Conservation (phyloP, 2,888 invertebrate species). For the Neoscelio sp. region DNA sequence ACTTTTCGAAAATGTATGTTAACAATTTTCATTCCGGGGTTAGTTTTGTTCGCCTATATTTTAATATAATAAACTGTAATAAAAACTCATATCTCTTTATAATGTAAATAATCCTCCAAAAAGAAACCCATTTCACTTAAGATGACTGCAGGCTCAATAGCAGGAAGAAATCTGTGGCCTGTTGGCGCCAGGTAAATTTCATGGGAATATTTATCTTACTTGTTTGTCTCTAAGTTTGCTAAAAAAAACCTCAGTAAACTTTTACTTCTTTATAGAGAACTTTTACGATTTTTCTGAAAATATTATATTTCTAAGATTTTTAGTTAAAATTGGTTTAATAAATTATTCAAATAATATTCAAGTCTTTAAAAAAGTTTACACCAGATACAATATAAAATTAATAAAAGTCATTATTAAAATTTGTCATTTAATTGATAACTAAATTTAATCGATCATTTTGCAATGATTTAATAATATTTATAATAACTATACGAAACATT, state of each 20-base stretch:
- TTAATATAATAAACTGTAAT: not conserved
- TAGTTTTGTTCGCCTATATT: not conserved
- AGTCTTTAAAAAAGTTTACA: constrained; percentile 5
- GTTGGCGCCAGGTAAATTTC: constrained; percentile 55
- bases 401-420: no score
- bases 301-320: no score
- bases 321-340: no score
- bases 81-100: constrained; percentile 33
- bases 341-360: no score
- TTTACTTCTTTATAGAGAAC: constrained; percentile 36
- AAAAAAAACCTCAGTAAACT: constrained; percentile 34
- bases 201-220: constrained; percentile 36
- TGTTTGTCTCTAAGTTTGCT: constrained; percentile 27
- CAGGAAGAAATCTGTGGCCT: constrained; percentile 29
- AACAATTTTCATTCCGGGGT: no score
- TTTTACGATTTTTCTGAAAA: constrained; percentile 49
- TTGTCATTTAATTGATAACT: no score
- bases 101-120: constrained; percentile 41
- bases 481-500: no score
- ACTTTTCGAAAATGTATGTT: no score
- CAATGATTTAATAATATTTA: no score
- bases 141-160: constrained; percentile 33
- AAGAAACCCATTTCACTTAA: constrained; percentile 44
- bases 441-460: no score
- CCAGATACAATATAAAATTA: no score